phyloP scores from a whole-genome alignment of 2,888 invertebrate genomes.

The Hymenopus coronatus region DNA sequence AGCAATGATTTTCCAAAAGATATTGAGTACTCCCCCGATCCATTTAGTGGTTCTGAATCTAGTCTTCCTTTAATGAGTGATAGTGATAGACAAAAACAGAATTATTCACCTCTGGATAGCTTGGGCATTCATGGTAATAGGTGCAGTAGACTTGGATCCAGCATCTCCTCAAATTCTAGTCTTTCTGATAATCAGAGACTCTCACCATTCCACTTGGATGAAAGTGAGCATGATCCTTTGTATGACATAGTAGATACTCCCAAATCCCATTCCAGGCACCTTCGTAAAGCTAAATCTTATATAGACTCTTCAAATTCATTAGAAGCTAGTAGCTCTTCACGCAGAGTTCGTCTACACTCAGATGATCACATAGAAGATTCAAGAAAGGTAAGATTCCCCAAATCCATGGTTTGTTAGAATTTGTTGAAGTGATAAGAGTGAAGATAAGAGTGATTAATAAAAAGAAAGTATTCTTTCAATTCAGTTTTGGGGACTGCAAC shows the following conservation, averaged over 20 bases:
- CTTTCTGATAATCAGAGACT: background rate
- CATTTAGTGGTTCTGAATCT: background rate
- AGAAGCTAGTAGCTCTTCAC: background rate
- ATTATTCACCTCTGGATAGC: background rate
- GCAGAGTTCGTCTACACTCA: background rate
- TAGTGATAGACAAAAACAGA: background rate
- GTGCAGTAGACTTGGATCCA: background rate
- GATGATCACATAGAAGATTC: background rate
- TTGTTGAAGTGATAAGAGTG: too few species aligned
- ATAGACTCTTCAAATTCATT: background rate
- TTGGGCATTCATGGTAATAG: background rate
- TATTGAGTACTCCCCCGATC: background rate
- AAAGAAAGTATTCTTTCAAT: too few species aligned
- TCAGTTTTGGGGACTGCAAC: too few species aligned
- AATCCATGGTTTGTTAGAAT: background rate
- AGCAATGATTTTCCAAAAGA: background rate
- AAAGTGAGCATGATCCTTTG: constrained; percentile 26
- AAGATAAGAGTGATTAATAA: too few species aligned
- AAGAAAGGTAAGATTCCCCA: background rate
- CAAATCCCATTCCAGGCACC: background rate
- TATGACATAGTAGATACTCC: constrained; percentile 9
- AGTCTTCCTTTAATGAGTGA: background rate
- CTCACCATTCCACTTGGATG: constrained; percentile 21
- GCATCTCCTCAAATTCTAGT: background rate
- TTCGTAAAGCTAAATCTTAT: background rate